Evolutionary conservation across 2,113 vertebrate genomes (phyloP).

Genomic region (Phoenicopterus ruber): DNA sequence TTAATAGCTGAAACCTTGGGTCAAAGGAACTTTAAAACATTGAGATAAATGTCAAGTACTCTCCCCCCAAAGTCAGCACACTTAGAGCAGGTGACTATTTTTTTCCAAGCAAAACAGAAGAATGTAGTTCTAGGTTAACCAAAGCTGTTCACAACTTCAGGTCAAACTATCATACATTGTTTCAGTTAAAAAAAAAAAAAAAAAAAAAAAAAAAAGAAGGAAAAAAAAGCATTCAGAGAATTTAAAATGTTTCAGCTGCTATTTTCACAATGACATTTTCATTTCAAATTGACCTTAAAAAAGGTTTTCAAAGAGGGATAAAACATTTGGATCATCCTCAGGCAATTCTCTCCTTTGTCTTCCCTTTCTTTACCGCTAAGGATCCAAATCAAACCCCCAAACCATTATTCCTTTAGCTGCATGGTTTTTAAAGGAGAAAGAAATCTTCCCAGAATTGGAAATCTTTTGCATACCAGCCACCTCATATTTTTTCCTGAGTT

Average conservation of each 20-base stretch:
- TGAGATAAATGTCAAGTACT: background rate
- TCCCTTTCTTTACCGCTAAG: background rate
- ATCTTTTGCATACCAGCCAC: background rate
- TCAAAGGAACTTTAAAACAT: background rate
- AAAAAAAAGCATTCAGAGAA: background rate
- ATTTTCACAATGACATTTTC: background rate
- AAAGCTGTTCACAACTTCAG: background rate
- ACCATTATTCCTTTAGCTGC: background rate
- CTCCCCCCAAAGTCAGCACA: background rate
- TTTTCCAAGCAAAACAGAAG: background rate
- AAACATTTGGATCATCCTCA: background rate
- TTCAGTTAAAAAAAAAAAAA: background rate
- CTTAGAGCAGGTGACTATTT: background rate
- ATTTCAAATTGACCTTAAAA: constrained; percentile 25
- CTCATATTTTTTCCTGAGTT: background rate
- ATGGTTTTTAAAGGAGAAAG: background rate
- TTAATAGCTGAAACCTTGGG: background rate
- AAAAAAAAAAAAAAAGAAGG: too few relatives aligned
- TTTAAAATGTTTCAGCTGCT: background rate
- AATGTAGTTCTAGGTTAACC: background rate
- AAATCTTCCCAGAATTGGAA: background rate
- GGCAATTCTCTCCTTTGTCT: background rate
- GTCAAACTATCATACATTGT: background rate
- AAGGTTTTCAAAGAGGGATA: background rate
- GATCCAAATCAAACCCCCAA: background rate